Evolutionary conservation across 1,140 invertebrate genomes (phyloP), one percentile per base, ranked within the genome.

Genomic region (Littorina saxatilis): DNA sequence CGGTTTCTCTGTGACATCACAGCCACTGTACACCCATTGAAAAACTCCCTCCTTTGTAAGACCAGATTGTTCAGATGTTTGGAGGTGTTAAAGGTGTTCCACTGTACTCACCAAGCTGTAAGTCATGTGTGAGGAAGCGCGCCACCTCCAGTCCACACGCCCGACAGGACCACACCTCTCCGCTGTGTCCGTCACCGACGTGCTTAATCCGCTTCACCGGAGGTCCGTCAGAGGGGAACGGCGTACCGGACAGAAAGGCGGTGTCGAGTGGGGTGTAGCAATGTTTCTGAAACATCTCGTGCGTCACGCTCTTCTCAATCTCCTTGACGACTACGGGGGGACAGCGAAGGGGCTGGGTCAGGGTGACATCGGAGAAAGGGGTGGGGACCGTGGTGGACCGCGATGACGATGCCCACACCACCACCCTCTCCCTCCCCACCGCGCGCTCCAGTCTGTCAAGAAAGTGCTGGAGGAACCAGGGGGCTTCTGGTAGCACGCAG

Each of bases 31-130:
- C n/a, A n/a, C n/a, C n/a, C n/a, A n/a, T n/a, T n/a, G n/a, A n/a
- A n/a, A n/a, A n/a, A n/a, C n/a, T n/a, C n/a, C n/a, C n/a, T n/a
- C n/a, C n/a, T n/a, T n/a, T n/a, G n/a, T n/a, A n/a, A n/a, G n/a
- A n/a, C n/a, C n/a, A n/a, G n/a, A n/a, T n/a, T n/a, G n/a, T n/a
- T n/a, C n/a, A n/a, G n/a, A n/a, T n/a, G n/a, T n/a, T n/a, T n/a
- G n/a, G n/a, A n/a, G n/a, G n/a, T n/a, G n/a, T n/a, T n/a, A n/a
- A n/a, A n/a, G n/a, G n/a, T n/a, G n/a, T n/a, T n/a, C n/a, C n/a
- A n/a, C n/a, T n/a, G n/a, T n/a, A n/a, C 68, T 39, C 29, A 72
- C 68, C 35, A 72, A 72, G 39, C 35, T n/a, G 4, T 20, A 72
- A n/a, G 20, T 72, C 37, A 2, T 72, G 37, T 3, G 9, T 40